Evolutionary conservation across 2,113 vertebrate genomes (phyloP), one percentile per base, ranked within the genome.

Genomic region (Ivindomyrus marchei): DNA sequence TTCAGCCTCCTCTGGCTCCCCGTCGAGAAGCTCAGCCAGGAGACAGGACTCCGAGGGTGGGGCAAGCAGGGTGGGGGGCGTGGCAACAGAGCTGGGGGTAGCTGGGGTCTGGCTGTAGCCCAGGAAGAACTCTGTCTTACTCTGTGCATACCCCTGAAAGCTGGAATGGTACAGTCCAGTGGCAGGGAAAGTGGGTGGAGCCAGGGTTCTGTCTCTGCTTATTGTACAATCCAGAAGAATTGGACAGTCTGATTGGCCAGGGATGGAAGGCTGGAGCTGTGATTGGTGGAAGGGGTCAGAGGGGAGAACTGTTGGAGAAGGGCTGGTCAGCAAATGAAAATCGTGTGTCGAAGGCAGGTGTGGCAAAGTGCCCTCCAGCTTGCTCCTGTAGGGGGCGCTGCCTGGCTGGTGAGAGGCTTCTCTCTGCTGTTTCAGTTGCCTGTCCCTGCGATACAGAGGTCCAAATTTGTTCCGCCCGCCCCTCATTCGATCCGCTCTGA

Each of bases 391-490:
- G 93, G 93, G 90, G 88, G 92, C 90, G 47, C 90, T 90, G 90
- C 92, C 93, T 39, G 89, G 9, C 80, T 92, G 93, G 49, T 92
- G 90, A 85, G 70, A 84, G 13, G 89, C 90, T 21, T 87, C 91
- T 89, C 88, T 94, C 87, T 95, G 95, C 91, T 95, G 95, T 91
- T 97, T 97, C 89, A 96, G 91, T 88, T 96, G 96, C 90, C 95
- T 93, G 94, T 97, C 95, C 62, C 92, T 91, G 15, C 95, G 93
- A 88, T 96, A 97, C 15, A 97, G 86, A 52, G 96, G 96, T 27
- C 96, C 96, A 92, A 97, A 96, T 91, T 96, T 97, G 93, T 97
- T 97, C 91, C 96, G 93, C 10, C 96, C 96, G 19, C 96, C 96
- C 92, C 96, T 93, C 96, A 96, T 96, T 17, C 96, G 94, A 92